Evolutionary conservation across 2,113 vertebrate genomes (phyloP), one percentile per base, ranked within the genome.

Genomic region (Hypocryptadius cinnamomeus): DNA sequence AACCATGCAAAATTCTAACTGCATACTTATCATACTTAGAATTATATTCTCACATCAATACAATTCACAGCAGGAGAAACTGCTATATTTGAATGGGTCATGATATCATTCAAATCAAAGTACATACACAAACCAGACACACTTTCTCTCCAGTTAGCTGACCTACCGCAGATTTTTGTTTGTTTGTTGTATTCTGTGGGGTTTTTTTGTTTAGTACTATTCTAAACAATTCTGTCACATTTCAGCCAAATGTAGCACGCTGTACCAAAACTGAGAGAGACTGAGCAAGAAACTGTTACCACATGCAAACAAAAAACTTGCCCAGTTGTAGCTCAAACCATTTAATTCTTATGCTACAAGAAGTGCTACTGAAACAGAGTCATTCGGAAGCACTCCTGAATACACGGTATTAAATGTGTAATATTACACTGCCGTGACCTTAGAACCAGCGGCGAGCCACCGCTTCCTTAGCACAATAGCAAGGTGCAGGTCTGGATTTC

Each of bases 381-480:
- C 10, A 35, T 23, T 65, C 0, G 1, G 63, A 92, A 91, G 50
- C 10, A 14, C 28, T 22, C 33, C 24, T 3, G 23, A 91, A 61
- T 28, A 54, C 20, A 15, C 0, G 18, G 16, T 20, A 66, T 74
- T 70, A 56, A 91, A 73, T 8, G 27, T 45, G 30, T 66, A 79
- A 44, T 45, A 40, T 23, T 48, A 86, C 50, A 40, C 19, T 30
- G 45, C 0, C 0, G 4, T 4, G 33, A 82, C 44, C 45, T 87
- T 3, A 18, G 13, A 37, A 64, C 2, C 12, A 92, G 50, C 28
- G 22, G 33, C 0, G 35, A 95, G 51, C 59, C 51, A 30, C 27
- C 0, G 0, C 42, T 71, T 42, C 48, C 51, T 45, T 1, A 28
- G 31, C 37, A 20, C 45, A 44, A 64, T 0, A 23, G 37, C 37